Conservation (phyloP, 2,888 invertebrate species). For the Scotopteryx bipunctaria region DNA sequence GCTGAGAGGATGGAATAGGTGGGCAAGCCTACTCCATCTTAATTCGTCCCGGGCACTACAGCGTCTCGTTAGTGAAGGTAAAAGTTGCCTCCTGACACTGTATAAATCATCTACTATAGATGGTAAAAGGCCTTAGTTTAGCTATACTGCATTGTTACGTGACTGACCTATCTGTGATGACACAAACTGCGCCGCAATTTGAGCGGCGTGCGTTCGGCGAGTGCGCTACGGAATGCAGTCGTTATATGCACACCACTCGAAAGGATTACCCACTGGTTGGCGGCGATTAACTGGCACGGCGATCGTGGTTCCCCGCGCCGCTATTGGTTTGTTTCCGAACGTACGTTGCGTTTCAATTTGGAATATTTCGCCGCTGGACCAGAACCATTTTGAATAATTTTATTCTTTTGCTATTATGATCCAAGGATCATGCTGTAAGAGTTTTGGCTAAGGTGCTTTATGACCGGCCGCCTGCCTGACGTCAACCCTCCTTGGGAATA, state of each 20-base stretch:
- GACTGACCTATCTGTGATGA: conserved; percentile 18
- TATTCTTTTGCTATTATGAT: not conserved
- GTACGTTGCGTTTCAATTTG: conserved; percentile 57
- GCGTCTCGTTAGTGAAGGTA: too few species aligned
- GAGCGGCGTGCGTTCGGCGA: conserved; percentile 46
- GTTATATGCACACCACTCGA: conserved; percentile 77
- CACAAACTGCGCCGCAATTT: conserved; percentile 59
- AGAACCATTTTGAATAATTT: not conserved
- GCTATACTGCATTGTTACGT: too few species aligned
- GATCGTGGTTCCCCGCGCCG: conserved; percentile 63
- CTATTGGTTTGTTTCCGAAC: conserved; percentile 67
- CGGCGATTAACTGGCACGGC: conserved; percentile 69
- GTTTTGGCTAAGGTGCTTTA: too few species aligned
- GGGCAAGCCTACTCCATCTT: too few species aligned
- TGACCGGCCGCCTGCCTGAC: too few species aligned
- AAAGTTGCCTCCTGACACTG: too few species aligned
- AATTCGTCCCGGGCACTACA: too few species aligned
- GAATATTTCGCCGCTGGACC: conserved; percentile 44
- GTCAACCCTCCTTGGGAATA: too few species aligned
- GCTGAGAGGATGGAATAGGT: too few species aligned
- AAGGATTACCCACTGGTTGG: conserved; percentile 78
- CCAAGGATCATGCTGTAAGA: too few species aligned
- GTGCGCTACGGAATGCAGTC: conserved; percentile 65
- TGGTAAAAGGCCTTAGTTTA: too few species aligned
- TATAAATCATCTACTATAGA: too few species aligned